These are phyloP conservation scores for Orthochromis malagaraziensis DNA, from an alignment of 2,113 vertebrate species.

Conservation along the genomic window DNA sequence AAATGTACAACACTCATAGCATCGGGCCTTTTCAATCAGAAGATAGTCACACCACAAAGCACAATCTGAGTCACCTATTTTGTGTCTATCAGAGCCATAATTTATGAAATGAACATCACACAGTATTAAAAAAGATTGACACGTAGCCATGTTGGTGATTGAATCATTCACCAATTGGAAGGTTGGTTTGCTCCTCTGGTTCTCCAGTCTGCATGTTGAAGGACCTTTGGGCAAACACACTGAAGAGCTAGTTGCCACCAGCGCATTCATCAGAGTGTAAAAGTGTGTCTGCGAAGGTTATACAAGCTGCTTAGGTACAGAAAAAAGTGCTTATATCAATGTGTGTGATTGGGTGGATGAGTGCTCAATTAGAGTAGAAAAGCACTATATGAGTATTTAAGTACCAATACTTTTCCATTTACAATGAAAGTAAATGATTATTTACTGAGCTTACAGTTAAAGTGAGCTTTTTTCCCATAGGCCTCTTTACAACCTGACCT, in stretches of 20 bases:
- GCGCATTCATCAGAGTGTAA: neutral
- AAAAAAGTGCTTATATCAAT: neutral
- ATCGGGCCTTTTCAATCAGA: neutral
- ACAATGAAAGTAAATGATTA: neutral
- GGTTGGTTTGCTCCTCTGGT: neutral
- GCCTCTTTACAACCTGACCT: neutral
- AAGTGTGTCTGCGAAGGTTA: neutral
- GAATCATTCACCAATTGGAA: neutral
- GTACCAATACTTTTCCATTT: accelerated
- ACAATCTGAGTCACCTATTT: neutral
- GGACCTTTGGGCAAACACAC: neutral
- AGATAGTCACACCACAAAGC: neutral
- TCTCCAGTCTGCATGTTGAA: neutral
- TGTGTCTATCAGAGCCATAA: neutral
- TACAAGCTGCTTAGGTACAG: neutral
- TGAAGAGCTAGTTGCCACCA: neutral
- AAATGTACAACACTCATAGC: neutral
- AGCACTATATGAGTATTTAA: neutral
- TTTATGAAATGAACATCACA: neutral
- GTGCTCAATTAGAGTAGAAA: neutral
- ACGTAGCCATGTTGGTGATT: neutral
- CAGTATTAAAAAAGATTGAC: neutral
- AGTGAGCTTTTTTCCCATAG: neutral
- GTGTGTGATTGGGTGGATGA: neutral
- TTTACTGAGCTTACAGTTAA: neutral